phyloP scores from a whole-genome alignment of 2,888 invertebrate genomes.

The Mimachlamys varia region DNA sequence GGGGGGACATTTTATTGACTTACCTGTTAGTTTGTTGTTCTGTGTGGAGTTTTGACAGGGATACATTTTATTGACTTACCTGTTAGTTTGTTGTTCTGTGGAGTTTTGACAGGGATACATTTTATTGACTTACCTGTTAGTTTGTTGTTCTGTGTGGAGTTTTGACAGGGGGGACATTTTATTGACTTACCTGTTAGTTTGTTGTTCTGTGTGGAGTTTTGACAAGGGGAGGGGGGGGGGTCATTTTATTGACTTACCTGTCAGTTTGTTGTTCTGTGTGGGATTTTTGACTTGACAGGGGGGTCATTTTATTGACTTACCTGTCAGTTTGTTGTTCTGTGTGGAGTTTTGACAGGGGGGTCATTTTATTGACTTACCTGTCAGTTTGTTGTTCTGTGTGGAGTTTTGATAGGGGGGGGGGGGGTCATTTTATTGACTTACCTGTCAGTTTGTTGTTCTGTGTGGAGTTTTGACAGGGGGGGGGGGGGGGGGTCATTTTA shows the following conservation, averaged over 20 bases:
- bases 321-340: constrained; percentile 42
- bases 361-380: constrained; percentile 38
- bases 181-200: constrained; percentile 40
- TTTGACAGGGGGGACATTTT: constrained; percentile 41
- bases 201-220: constrained; percentile 40
- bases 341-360: constrained; percentile 42
- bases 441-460: constrained; percentile 43
- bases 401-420: constrained; percentile 42
- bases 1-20: constrained; percentile 36
- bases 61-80: constrained; percentile 36
- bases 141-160: constrained; percentile 41
- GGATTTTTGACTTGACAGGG: constrained; percentile 41
- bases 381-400: constrained; percentile 40
- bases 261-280: constrained; percentile 40
- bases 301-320: constrained; percentile 38
- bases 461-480: constrained; percentile 40
- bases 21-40: constrained; percentile 43
- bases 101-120: constrained; percentile 41
- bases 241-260: constrained; percentile 38
- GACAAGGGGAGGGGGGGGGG: too few species aligned
- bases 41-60: constrained; percentile 41
- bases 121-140: constrained; percentile 39
- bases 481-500: too few species aligned
- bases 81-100: constrained; percentile 40
- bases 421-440: too few species aligned